Percentiles rank a stretch among this genome's conserved stretches.
Conservation (phyloP, 2,888 invertebrate genomes). For the Orthosia gothica region DNA sequence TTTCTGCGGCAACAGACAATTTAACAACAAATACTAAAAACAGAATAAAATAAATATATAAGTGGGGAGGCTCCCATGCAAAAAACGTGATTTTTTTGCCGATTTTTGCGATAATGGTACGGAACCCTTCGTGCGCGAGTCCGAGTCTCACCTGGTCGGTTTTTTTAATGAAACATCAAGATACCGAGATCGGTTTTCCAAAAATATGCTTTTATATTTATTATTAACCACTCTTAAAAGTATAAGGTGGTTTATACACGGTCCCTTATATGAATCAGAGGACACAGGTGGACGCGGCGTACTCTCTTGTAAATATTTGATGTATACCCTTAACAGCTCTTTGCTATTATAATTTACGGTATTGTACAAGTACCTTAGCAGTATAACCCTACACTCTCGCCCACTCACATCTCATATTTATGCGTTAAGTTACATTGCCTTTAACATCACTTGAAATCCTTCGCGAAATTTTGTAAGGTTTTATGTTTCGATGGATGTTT, state of each 20-base stretch:
- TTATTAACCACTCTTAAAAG: constrained; percentile 64
- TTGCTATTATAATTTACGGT: constrained; percentile 75
- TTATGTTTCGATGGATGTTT: too few relatives aligned
- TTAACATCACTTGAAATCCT: constrained; percentile 33
- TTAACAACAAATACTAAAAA: too few relatives aligned
- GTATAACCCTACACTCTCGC: constrained; percentile 56
- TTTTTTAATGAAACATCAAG: constrained; percentile 1
- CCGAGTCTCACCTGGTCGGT: too few relatives aligned
- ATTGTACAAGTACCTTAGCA: constrained; percentile 52
- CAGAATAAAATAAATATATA: too few relatives aligned
- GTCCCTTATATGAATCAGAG: constrained; percentile 73
- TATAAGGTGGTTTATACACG: constrained; percentile 71
- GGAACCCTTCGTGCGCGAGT: too few relatives aligned
- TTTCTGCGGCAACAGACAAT: too few relatives aligned
- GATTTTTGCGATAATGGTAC: too few relatives aligned
- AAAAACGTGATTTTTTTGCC: too few relatives aligned
- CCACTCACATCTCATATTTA: constrained; percentile 56
- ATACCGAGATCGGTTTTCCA: too few relatives aligned
- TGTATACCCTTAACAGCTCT: constrained; percentile 82
- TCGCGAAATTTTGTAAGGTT: too few relatives aligned
- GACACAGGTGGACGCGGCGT: constrained; percentile 85
- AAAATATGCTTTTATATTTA: too few relatives aligned
- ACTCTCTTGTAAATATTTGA: constrained; percentile 86
- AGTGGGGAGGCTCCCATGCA: too few relatives aligned
- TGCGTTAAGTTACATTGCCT: constrained; percentile 44